These are phyloP conservation scores for Drosophila cracens DNA, from an alignment of 2,888 invertebrate genomes.

Conservation along the genomic window DNA sequence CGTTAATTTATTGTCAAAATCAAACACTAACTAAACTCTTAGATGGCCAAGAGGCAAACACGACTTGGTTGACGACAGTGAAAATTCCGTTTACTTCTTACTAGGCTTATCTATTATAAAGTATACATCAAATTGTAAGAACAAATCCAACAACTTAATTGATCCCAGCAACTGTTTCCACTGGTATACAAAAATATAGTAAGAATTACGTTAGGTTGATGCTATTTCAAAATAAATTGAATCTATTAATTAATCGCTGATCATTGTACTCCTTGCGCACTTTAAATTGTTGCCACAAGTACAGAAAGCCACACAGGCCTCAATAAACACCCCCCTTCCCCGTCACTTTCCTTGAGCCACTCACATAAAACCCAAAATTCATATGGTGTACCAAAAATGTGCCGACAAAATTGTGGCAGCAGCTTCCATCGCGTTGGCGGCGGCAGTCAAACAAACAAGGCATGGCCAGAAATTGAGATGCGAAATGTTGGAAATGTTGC, in stretches of 20 bases:
- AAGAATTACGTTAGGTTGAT: neutral
- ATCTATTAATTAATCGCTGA: slow-evolving; percentile 4
- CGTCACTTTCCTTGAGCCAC: neutral
- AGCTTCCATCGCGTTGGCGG: slow-evolving; percentile 18
- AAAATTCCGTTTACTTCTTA: neutral
- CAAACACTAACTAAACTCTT: neutral
- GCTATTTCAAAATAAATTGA: no score
- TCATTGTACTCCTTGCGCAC: slow-evolving; percentile 1
- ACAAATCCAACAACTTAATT: neutral
- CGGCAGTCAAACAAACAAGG: slow-evolving; percentile 44
- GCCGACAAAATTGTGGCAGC: slow-evolving; percentile 56
- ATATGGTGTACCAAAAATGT: slow-evolving; percentile 68
- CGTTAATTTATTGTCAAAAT: neutral
- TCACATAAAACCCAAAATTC: slow-evolving; percentile 52
- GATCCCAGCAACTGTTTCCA: neutral
- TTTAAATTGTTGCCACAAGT: slow-evolving; percentile 26
- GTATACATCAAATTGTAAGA: neutral
- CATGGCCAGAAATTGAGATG: slow-evolving; percentile 31
- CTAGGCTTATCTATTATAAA: neutral
- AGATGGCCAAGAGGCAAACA: neutral
- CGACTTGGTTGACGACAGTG: neutral
- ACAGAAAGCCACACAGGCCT: neutral
- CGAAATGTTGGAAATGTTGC: slow-evolving; percentile 16
- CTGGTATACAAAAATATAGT: neutral
- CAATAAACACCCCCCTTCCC: neutral